A percentile compares a stretch with the other conserved stretches of the same genome.
Conservation (phyloP, 2,888 invertebrate genomes). For the Tipula confusa region DNA sequence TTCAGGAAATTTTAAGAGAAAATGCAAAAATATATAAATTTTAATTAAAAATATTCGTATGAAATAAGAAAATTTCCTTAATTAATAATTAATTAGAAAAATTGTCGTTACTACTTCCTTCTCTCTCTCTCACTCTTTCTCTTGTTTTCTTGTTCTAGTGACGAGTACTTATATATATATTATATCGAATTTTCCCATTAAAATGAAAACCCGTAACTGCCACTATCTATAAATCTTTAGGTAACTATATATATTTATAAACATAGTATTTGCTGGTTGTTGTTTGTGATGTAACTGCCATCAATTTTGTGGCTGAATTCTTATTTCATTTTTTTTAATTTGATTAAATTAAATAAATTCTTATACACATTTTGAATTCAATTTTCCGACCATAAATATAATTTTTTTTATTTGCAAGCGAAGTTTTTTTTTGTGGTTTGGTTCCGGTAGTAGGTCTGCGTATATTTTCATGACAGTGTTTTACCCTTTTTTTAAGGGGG, state of each 20-base stretch:
- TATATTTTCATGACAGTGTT: background rate
- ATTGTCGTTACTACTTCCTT: too few relatives aligned
- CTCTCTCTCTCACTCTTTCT: too few relatives aligned
- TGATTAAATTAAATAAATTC: background rate
- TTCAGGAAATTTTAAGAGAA: background rate
- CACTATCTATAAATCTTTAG: background rate
- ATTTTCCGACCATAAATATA: background rate
- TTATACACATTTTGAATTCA: background rate
- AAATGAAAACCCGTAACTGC: background rate
- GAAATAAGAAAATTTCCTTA: background rate
- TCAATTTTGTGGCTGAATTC: background rate
- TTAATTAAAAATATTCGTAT: background rate
- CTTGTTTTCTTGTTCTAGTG: too few relatives aligned
- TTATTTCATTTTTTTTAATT: background rate
- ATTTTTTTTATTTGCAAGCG: background rate
- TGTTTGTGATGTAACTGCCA: background rate
- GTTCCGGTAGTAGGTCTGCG: background rate
- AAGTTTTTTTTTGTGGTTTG: background rate
- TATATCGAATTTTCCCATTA: too few relatives aligned
- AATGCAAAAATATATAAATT: background rate
- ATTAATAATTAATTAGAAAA: background rate
- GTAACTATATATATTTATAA: background rate
- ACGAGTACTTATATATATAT: too few relatives aligned
- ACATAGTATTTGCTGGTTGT: background rate
- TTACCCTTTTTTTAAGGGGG: background rate